Evolutionary conservation across 2,888 invertebrate species (phyloP), one percentile per base, ranked within the genome.

Genomic region (Cheilosia impressa): DNA sequence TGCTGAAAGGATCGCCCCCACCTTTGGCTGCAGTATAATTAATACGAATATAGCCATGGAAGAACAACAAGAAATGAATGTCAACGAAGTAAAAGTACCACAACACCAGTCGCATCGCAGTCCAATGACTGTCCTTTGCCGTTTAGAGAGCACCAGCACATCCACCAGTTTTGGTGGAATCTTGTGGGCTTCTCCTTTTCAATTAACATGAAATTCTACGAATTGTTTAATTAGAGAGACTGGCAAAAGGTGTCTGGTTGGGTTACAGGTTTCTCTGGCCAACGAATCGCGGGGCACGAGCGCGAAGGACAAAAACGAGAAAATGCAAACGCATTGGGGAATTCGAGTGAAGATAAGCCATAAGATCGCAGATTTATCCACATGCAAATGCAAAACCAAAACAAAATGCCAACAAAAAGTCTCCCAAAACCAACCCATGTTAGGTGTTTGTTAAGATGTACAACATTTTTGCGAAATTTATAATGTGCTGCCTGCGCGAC

Each of bases 121-220:
- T 38, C 24, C 69, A 43, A 60, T 47, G 66, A 52, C 22, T 57
- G 69, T 69, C 78, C 62, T 58, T 62, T 73, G 41, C 34, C 63
- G 31, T 53, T 69, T 68, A 62, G 75, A 71, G 58, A 71, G 66
- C 69, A 75, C 69, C 52, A 71, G 75, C 69, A 75, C 69, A 76
- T 79, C 65, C 27, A 79, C 53, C 53, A 73, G 68, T 73, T 78
- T 73, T 53, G 47, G 68, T 72, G 63, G 73, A 82, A 75, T 65
- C 78, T 75, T 60, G 71, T 87, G 88, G 88, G 89, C 89, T 90
- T 90, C 90, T 90, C 89, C 90, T 90, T 91, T 90, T 91, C 92
- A 92, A 92, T 92, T 92, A 92, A 92, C 90, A 91, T 90, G 91
- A 92, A 92, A 91, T 92, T 92, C 92, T 92, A 92, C 92, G 92